A percentile compares a stretch with the other conserved stretches of the same genome.
Evolutionary conservation across 2,113 vertebrate genomes (phyloP).

Genomic region (Hippocampus comes): DNA sequence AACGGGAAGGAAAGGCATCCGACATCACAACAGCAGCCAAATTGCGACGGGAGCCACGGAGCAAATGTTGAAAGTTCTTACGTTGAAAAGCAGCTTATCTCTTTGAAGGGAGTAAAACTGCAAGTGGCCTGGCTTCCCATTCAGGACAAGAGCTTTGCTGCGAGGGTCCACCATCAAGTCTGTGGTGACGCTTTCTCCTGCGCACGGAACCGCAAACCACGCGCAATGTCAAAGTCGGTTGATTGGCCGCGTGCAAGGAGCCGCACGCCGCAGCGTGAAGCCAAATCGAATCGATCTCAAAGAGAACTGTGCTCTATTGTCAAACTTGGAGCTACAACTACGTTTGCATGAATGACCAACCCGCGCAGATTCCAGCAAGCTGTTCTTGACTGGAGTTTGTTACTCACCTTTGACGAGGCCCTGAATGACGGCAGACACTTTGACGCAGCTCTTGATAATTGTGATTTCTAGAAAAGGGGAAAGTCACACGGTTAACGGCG

Average conservation of each 20-base stretch:
- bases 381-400: not conserved
- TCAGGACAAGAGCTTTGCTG: constrained; percentile 89
- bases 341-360: not conserved
- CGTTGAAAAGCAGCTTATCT: constrained; percentile 91
- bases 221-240: no score
- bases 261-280: no score
- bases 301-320: not conserved
- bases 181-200: constrained; percentile 77
- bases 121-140: constrained; percentile 93
- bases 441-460: constrained; percentile 83
- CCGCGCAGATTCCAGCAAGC: not conserved
- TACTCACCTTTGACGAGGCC: constrained; percentile 88
- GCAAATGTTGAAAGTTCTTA: constrained; percentile 63
- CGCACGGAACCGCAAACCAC: constrained; percentile 6
- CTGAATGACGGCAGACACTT: constrained; percentile 84
- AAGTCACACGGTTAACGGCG: not conserved
- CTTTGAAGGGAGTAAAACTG: constrained; percentile 91
- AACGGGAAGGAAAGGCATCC: constrained; percentile 12
- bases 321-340: not conserved
- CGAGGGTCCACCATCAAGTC: constrained; percentile 87
- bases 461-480: constrained; percentile 76
- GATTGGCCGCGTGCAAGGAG: no score
- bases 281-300: no score
- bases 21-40: not conserved
- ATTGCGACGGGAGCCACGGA: not conserved